Conservation (phyloP, 2,797 vertebrate species). For the Chaetophractus vellerosus region DNA sequence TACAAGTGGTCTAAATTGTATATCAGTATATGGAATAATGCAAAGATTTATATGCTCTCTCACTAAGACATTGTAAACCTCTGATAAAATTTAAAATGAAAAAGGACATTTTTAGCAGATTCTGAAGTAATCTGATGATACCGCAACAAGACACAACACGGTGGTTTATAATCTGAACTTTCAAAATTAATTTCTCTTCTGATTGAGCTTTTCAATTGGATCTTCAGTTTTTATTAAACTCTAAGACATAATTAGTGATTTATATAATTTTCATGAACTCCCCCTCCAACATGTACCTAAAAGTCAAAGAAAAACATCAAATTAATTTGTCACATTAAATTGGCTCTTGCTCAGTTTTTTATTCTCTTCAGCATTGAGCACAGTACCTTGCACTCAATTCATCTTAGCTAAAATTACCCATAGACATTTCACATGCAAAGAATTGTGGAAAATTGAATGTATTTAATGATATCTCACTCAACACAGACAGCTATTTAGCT, state of each 20-base stretch:
- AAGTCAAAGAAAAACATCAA: background rate
- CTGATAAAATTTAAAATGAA: slow-evolving; percentile 33
- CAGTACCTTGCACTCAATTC: background rate
- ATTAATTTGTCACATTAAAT: background rate
- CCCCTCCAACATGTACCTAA: background rate
- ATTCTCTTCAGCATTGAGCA: background rate
- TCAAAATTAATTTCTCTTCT: slow-evolving; percentile 42
- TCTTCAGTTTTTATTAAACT: background rate
- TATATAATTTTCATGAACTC: background rate
- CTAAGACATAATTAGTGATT: background rate
- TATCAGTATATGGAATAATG: background rate
- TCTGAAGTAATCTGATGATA: background rate
- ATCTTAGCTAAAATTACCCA: background rate
- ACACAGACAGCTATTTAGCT: background rate
- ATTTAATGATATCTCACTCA: background rate
- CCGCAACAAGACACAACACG: background rate
- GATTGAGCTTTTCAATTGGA: background rate
- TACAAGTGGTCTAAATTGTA: background rate
- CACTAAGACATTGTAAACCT: background rate
- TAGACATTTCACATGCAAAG: background rate
- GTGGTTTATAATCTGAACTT: background rate
- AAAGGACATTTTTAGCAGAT: slow-evolving; percentile 32
- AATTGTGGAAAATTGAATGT: background rate
- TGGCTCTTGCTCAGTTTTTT: background rate
- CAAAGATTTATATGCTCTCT: background rate